phyloP scores from a whole-genome alignment of 1,140 invertebrate species.

The Gyrodactylus bullatarudis region DNA sequence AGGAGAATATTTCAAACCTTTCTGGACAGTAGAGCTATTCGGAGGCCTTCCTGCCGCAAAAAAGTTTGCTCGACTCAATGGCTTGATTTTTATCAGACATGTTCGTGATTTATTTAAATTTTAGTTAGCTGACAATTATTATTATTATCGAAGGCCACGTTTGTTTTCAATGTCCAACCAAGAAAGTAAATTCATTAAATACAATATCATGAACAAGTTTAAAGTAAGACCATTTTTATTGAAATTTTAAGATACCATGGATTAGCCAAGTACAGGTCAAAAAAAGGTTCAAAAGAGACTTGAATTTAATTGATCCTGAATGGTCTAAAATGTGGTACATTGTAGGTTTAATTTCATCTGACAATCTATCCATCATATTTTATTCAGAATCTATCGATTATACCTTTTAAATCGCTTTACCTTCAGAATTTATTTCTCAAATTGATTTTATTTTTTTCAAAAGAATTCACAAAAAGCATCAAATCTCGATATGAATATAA shows the following conservation, averaged over 20 bases:
- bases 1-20: background rate
- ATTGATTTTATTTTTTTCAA: background rate
- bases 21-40: background rate
- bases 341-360: background rate
- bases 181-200: background rate
- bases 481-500: constrained; percentile 2
- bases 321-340: background rate
- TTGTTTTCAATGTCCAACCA: background rate
- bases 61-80: background rate
- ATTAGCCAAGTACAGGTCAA: background rate
- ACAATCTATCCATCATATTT: too few relatives aligned
- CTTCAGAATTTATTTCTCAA: too few relatives aligned
- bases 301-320: background rate
- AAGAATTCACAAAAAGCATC: background rate
- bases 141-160: background rate
- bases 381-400: too few relatives aligned
- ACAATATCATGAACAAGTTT: background rate
- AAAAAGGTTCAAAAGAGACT: background rate
- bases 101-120: background rate
- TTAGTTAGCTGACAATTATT: background rate
- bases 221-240: background rate
- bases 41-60: background rate
- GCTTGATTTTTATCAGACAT: background rate
- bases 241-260: background rate
- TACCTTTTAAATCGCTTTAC: too few relatives aligned